Evolutionary conservation across 2,113 vertebrate species (phyloP), one percentile per base, ranked within the genome.

Genomic region (Galeopterus variegatus): DNA sequence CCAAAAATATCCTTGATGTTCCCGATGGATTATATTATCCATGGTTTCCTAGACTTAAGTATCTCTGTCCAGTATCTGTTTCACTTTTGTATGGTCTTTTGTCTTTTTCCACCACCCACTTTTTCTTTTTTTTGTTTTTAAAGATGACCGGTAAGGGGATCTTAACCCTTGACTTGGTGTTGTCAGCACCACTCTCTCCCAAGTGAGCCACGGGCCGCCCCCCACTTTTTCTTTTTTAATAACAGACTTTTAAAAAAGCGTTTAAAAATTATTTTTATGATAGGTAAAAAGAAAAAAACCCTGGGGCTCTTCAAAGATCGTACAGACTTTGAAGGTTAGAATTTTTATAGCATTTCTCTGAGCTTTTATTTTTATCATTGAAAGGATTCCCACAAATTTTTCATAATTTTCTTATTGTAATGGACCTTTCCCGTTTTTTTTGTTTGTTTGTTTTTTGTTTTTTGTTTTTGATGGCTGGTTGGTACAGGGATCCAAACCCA

Each of bases 271-370:
- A 3, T 69, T 79, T 70, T 60, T 86, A 62, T 92, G 82, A 67
- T 86, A 93, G 24, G 28, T 60, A 12, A 88, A 81, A 33, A 94
- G 18, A 58, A 94, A 62, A 77, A 77, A 88, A 70, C n/a, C 50
- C 17, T 41, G 18, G 17, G 67, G 24, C 19, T 81, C 70, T 80
- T 81, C 65, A 72, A 41, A 75, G 33, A 75, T 54, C 31, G 64
- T 41, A 23, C 5, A 84, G 12, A 54, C 26, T 65, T 75, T 81
- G 65, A 70, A 91, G 77, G 15, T 91, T 81, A 70, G 70, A 69
- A 24, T 45, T 50, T 90, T 92, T 64, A 75, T 65, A 24, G n/a
- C 12, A 31, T 75, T 65, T 76, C 70, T 54, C 69, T 92, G 90
- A 73, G 45, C 31, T 91, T 91, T 77, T 76, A 58, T 50, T 75